These are phyloP conservation scores for Berghia stephanieae DNA, from an alignment of 1,140 invertebrate genomes.

Conservation along the genomic window DNA sequence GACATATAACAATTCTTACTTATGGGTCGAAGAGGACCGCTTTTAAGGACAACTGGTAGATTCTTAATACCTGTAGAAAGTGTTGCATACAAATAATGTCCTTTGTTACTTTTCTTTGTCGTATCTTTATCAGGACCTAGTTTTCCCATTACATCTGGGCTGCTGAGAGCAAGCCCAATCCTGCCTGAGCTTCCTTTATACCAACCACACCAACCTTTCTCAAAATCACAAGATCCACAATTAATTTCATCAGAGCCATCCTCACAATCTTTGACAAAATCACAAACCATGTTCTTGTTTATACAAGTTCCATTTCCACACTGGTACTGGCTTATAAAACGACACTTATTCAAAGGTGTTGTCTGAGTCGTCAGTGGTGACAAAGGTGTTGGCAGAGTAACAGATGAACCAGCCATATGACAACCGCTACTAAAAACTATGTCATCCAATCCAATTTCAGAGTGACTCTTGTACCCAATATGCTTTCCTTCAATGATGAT, in stretches of 20 bases:
- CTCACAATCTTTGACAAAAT: constrained; percentile 50
- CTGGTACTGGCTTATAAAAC: constrained; percentile 37
- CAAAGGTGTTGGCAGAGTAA: background rate
- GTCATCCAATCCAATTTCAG: background rate
- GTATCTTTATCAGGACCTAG: constrained; percentile 44
- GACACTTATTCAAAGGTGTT: background rate
- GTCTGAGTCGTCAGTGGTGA: background rate
- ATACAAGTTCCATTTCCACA: constrained; percentile 52
- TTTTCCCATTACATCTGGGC: constrained; percentile 33
- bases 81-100: constrained; percentile 58
- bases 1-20: constrained; percentile 52
- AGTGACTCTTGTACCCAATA: background rate
- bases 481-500: background rate
- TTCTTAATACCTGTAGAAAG: constrained; percentile 52
- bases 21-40: constrained; percentile 49
- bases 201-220: constrained; percentile 58
- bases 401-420: no score
- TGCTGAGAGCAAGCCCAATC: constrained; percentile 50
- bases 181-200: constrained; percentile 54
- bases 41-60: constrained; percentile 47
- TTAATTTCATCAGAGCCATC: constrained; percentile 57
- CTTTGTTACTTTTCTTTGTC: constrained; percentile 41
- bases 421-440: background rate
- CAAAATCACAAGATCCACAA: constrained; percentile 63
- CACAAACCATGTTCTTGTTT: constrained; percentile 42